Conservation (phyloP, 2,113 vertebrate species). For the Taurulus bubalis region DNA sequence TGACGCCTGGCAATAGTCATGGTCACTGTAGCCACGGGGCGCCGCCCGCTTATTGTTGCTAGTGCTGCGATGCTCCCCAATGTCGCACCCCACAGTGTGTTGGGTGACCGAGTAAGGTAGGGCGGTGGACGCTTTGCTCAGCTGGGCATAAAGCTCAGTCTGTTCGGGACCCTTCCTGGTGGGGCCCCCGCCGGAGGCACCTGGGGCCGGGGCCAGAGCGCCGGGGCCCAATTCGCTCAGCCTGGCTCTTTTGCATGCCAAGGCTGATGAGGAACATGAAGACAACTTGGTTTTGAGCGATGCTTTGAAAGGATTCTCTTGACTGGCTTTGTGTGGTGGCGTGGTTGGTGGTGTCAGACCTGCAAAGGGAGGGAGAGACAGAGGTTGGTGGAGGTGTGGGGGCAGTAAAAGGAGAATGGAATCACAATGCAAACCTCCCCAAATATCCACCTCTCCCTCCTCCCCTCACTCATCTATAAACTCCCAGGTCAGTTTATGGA, state of each 20-base stretch:
- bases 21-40: constrained; percentile 93
- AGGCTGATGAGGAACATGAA: constrained; percentile 92
- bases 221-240: constrained; percentile 87
- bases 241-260: constrained; percentile 91
- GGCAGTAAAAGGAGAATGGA: constrained; percentile 61
- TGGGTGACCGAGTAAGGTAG: constrained; percentile 81
- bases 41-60: constrained; percentile 86
- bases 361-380: constrained; percentile 71
- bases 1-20: constrained; percentile 97
- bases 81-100: constrained; percentile 78
- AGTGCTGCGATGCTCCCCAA: constrained; percentile 87
- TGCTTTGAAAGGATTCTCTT: constrained; percentile 98
- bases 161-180: constrained; percentile 91
- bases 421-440: constrained; percentile 66
- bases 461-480: constrained; percentile 64
- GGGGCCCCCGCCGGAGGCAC: constrained; percentile 83
- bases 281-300: constrained; percentile 96
- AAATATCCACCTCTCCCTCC: constrained; percentile 37
- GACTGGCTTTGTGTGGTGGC: constrained; percentile 99
- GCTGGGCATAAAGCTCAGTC: constrained; percentile 94
- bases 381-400: constrained; percentile 46
- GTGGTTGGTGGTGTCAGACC: constrained; percentile 99
- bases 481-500: constrained; percentile 73
- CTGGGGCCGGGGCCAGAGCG: constrained; percentile 81
- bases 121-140: constrained; percentile 91